Evolutionary conservation across 2,113 vertebrate genomes (phyloP).

Genomic region (Anoplopoma fimbria): DNA sequence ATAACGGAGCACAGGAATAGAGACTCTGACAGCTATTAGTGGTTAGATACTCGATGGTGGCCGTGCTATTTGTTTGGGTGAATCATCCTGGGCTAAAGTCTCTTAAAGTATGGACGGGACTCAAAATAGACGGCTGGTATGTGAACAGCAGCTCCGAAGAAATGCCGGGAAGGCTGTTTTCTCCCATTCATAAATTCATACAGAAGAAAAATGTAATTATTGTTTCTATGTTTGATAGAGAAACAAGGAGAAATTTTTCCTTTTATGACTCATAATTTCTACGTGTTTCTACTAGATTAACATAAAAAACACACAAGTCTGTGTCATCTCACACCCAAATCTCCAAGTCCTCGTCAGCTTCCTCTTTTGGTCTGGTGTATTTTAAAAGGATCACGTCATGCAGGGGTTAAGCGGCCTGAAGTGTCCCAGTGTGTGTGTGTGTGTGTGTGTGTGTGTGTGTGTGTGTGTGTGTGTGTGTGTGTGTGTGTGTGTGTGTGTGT

Average conservation of each 20-base stretch:
- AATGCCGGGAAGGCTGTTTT: constrained; percentile 30
- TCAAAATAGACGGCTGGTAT: constrained; percentile 63
- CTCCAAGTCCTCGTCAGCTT: constrained; percentile 8
- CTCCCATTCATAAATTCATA: constrained; percentile 29
- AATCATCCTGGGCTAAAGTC: constrained; percentile 65
- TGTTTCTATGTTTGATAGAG: constrained; percentile 24
- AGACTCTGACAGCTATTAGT: neutral
- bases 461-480: constrained; percentile 34
- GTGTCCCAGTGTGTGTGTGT: constrained; percentile 39
- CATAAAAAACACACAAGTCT: neutral
- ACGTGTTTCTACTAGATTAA: neutral
- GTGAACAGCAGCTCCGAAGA: constrained; percentile 42
- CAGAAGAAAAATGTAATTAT: constrained; percentile 48
- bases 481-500: constrained; percentile 40
- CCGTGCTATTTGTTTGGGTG: constrained; percentile 53
- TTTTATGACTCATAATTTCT: neutral
- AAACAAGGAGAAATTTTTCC: neutral
- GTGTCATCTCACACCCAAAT: constrained; percentile 10
- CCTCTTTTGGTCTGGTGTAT: constrained; percentile 27
- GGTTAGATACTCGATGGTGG: constrained; percentile 10
- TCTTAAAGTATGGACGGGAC: constrained; percentile 35
- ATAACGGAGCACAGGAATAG: constrained; percentile 25
- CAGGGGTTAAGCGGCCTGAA: constrained; percentile 20
- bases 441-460: constrained; percentile 33
- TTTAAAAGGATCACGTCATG: constrained; percentile 65